Percentiles rank a stretch among this genome's conserved stretches.
Evolutionary conservation across 1,140 invertebrate genomes (phyloP).

Genomic region (Agrilus planipennis): DNA sequence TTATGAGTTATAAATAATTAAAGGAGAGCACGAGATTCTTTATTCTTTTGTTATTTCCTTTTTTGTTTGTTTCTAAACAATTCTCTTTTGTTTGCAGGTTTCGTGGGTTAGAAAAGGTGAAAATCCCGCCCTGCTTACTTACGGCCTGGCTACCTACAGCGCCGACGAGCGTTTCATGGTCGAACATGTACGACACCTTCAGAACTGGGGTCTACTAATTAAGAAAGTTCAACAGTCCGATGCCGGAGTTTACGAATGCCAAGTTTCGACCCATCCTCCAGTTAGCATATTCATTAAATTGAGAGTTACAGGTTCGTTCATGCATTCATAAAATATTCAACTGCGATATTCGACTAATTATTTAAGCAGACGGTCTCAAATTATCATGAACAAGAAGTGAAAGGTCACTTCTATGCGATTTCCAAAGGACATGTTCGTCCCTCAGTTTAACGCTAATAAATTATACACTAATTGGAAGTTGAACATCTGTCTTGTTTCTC

Average conservation of each 20-base stretch:
- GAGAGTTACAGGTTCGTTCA: conserved; percentile 68
- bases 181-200: conserved; percentile 55
- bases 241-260: conserved; percentile 74
- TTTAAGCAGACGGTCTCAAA: too few species aligned
- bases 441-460: too few species aligned
- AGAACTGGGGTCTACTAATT: conserved; percentile 80
- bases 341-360: too few species aligned
- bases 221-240: conserved; percentile 70
- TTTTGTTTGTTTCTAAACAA: background rate
- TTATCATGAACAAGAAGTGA: too few species aligned
- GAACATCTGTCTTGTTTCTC: too few species aligned
- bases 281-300: conserved; percentile 72
- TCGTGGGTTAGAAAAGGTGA: conserved; percentile 57
- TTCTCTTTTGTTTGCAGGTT: conserved; percentile 43
- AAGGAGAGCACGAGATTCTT: too few species aligned
- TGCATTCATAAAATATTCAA: too few species aligned
- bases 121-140: conserved; percentile 51
- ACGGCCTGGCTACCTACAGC: conserved; percentile 55
- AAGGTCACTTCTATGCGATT: too few species aligned
- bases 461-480: too few species aligned
- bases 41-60: too few species aligned
- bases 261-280: conserved; percentile 77
- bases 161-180: conserved; percentile 62
- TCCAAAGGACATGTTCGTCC: too few species aligned
- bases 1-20: too few species aligned